A percentile compares a stretch with the other conserved stretches of the same genome.
These are phyloP conservation scores for Alca torda DNA, from an alignment of 2,797 vertebrate species.

Conservation along the genomic window DNA sequence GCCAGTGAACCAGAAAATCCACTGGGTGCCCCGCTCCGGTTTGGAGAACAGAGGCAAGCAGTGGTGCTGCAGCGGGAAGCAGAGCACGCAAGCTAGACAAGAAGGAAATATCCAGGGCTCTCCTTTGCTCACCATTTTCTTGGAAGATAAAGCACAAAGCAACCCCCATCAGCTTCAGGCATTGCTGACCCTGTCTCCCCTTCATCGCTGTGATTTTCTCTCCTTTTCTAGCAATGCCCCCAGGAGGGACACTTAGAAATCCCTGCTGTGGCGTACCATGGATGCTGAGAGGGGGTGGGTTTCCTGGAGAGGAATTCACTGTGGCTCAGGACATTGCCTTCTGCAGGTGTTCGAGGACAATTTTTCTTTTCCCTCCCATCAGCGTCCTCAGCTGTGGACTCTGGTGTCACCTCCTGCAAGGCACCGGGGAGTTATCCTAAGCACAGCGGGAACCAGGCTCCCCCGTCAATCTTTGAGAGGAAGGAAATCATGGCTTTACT, in stretches of 20 bases:
- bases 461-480: background rate
- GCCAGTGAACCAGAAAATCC: background rate
- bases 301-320: background rate
- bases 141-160: background rate
- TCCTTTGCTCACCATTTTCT: background rate
- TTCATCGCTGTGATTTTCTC: background rate
- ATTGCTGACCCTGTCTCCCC: background rate
- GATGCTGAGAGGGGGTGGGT: background rate
- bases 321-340: background rate
- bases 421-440: background rate
- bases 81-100: background rate
- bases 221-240: background rate
- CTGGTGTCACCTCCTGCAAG: background rate
- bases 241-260: background rate
- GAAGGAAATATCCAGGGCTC: background rate
- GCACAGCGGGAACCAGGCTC: background rate
- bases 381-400: background rate
- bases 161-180: background rate
- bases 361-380: background rate
- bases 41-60: background rate
- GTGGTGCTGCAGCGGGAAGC: rapidly evolving
- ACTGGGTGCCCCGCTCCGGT: rapidly evolving
- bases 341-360: background rate
- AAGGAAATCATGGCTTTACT: background rate
- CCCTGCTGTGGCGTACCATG: background rate